Percentiles rank a stretch among this genome's conserved stretches.
These are phyloP conservation scores for Rhaphigaster nebulosa DNA, from an alignment of 2,888 invertebrate genomes.

Conservation along the genomic window DNA sequence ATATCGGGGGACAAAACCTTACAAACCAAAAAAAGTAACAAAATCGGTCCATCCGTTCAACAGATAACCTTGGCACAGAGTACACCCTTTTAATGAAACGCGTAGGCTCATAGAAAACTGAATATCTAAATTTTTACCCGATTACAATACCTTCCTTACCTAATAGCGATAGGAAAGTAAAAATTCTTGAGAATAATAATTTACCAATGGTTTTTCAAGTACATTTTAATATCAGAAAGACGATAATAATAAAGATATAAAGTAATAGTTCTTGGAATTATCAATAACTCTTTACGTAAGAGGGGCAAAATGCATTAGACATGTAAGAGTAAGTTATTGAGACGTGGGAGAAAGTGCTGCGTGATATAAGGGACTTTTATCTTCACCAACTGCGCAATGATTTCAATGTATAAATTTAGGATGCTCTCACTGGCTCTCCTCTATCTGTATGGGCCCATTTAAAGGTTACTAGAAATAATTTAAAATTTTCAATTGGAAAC, in stretches of 20 bases:
- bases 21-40: too few relatives aligned
- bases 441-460: background rate
- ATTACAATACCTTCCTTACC: too few relatives aligned
- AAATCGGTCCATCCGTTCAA: too few relatives aligned
- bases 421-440: background rate
- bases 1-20: too few relatives aligned
- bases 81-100: too few relatives aligned
- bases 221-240: background rate
- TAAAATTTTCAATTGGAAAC: background rate
- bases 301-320: background rate
- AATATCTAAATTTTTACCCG: too few relatives aligned
- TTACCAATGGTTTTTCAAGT: background rate
- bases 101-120: too few relatives aligned
- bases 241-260: background rate
- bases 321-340: slow-evolving; percentile 14
- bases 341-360: background rate
- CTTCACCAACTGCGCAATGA: background rate
- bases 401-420: background rate
- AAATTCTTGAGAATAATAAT: background rate
- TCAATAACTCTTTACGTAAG: background rate
- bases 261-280: background rate
- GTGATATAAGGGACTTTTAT: background rate
- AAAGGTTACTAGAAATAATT: background rate
- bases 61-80: too few relatives aligned
- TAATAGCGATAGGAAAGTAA: too few relatives aligned